Base-by-base conservation (phyloP, 2,797 vertebrate species). In the Argyrosomus regius region DNA sequence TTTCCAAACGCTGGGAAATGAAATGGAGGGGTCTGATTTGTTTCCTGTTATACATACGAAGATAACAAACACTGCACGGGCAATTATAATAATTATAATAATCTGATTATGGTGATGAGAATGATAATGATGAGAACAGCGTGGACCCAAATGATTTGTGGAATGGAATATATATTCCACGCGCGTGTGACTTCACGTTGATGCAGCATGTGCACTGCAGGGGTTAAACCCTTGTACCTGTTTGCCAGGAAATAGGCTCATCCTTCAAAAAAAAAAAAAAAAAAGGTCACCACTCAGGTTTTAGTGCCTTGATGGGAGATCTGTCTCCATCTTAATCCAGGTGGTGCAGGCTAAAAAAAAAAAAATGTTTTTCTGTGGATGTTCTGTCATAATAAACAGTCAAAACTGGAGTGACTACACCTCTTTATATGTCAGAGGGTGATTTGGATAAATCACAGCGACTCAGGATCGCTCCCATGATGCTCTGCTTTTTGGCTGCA, bases 11-110 rank as follows among this genome's bases (percentile, higher is more conserved):
- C 72, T 13, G 61, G 17, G 54, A 56, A 68, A 71, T 46, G 61
- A 74, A 71, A 76, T 31, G 8, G 35, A 63, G 78, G 52, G 35
- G 4, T 73, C 80, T 72, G 79, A 77, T 86, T 62, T 52, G 80
- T 80, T 88, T 87, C 85, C 85, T 81, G 78, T 84, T 88, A 78
- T 16, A 75, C 72, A 84, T 58, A 66, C 75, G 56, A 50, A 80
- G 87, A 89, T 87, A 87, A 90, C 85, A 91, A 87, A 82, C 78
- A 65, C 67, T 26, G 84, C 74, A 77, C 79, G 45, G 74, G 83
- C 82, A 88, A 87, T 92, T 89, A 89, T 76, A 78, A 88, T 89
- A 68, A 91, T 92, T 86, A 87, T 28, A 83, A 83, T 88, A 89
- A 93, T 91, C 63, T 85, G 83, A 90, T 93, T 87, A 88, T 31